Evolutionary conservation across 2,113 vertebrate genomes (phyloP).

Genomic region (Pagrus major): DNA sequence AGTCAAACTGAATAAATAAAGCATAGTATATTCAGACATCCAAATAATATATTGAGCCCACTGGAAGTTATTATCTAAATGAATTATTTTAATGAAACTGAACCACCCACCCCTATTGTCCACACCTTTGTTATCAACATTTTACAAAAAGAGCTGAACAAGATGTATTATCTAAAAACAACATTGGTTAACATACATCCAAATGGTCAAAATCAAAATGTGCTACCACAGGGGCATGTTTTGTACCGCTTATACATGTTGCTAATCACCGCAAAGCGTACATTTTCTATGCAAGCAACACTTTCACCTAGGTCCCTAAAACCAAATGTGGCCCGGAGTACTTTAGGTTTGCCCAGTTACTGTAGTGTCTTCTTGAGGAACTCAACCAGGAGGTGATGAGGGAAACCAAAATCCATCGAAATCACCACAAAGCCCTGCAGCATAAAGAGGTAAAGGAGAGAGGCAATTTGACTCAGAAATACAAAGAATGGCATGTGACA

Average conservation of each 20-base stretch:
- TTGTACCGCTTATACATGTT: background rate
- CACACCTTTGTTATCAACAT: background rate
- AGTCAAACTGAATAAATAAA: no score
- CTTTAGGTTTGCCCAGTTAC: slow-evolving; percentile 3
- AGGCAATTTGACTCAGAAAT: background rate
- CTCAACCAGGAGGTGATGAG: slow-evolving; percentile 86
- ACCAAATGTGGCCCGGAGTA: background rate
- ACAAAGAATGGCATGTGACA: background rate
- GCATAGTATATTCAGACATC: no score
- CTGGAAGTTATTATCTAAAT: no score
- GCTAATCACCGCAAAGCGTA: background rate
- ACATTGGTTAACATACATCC: background rate
- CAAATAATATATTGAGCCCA: no score
- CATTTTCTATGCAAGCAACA: background rate
- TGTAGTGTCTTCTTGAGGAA: slow-evolving; percentile 85
- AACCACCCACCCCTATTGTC: no score
- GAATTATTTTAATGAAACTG: no score
- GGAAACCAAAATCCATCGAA: slow-evolving; percentile 90
- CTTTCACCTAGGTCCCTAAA: background rate
- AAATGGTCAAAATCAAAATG: background rate
- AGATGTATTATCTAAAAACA: background rate
- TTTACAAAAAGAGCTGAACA: background rate
- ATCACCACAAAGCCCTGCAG: slow-evolving; percentile 85
- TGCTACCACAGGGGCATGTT: background rate
- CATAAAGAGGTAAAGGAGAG: background rate